These are phyloP conservation scores for Limnephilus lunatus DNA, from an alignment of 2,888 invertebrate species.

Conservation along the genomic window DNA sequence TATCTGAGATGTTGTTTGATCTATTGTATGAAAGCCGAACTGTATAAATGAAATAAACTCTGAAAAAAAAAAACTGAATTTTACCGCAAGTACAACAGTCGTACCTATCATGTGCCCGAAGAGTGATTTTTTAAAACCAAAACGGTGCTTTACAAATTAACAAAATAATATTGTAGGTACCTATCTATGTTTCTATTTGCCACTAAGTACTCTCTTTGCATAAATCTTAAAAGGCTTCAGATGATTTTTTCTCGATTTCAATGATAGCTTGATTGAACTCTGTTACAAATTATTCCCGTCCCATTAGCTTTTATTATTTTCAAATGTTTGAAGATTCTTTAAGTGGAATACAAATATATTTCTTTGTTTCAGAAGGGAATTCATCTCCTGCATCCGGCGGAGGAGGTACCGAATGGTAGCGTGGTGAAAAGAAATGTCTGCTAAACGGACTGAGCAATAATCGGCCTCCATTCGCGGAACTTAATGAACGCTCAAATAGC, in stretches of 20 bases:
- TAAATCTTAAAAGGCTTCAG: too few relatives aligned
- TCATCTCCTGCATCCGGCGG: slow-evolving; percentile 40
- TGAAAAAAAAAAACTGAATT: too few relatives aligned
- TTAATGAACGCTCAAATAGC: slow-evolving; percentile 81
- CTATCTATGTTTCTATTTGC: neutral
- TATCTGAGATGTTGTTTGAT: too few relatives aligned
- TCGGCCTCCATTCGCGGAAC: slow-evolving; percentile 80
- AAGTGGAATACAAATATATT: slow-evolving; percentile 2
- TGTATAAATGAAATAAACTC: too few relatives aligned
- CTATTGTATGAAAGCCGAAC: too few relatives aligned
- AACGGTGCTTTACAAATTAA: too few relatives aligned
- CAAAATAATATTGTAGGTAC: neutral
- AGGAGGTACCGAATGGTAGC: slow-evolving; percentile 36
- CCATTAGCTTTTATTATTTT: neutral
- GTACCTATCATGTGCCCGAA: too few relatives aligned
- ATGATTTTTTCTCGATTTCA: neutral
- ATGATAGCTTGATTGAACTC: neutral
- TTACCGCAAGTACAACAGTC: too few relatives aligned
- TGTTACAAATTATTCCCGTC: neutral
- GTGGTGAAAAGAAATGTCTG: slow-evolving; percentile 52
- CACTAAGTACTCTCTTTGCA: neutral
- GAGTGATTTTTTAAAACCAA: too few relatives aligned
- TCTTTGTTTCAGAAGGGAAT: slow-evolving; percentile 50
- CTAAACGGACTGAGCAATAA: slow-evolving; percentile 69
- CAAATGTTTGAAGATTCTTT: neutral